A percentile compares a stretch with the other conserved stretches of the same genome.
Evolutionary conservation across 2,888 invertebrate genomes (phyloP).

Genomic region (Tetranychus piercei): DNA sequence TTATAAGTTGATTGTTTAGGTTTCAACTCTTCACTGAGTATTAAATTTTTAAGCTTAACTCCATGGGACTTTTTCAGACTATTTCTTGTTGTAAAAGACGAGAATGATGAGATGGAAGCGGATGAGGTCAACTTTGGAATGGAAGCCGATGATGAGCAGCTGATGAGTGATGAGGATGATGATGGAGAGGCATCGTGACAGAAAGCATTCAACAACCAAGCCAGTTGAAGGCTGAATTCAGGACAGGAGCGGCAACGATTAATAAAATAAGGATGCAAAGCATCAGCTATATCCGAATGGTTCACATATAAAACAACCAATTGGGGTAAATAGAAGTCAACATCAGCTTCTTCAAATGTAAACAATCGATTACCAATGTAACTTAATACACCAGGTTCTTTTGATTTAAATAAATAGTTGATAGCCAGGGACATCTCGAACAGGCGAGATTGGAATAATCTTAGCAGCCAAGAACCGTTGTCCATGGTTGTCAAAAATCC

Average conservation of each 20-base stretch:
- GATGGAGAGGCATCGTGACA: slow-evolving; percentile 43
- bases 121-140: not conserved
- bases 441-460: slow-evolving; percentile 88
- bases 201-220: slow-evolving; percentile 90
- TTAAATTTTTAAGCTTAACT: slow-evolving; percentile 52
- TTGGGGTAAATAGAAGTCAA: slow-evolving; percentile 95
- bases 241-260: slow-evolving; percentile 70
- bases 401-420: slow-evolving; percentile 90
- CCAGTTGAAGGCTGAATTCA: slow-evolving; percentile 84
- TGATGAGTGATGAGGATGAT: not conserved
- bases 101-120: not conserved
- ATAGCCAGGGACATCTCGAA: slow-evolving; percentile 98
- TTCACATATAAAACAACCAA: slow-evolving; percentile 95
- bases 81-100: slow-evolving; percentile 18
- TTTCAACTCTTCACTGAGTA: slow-evolving; percentile 49
- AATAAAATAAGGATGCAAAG: slow-evolving; percentile 60
- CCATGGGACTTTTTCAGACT: slow-evolving; percentile 49
- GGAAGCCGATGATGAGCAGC: not conserved
- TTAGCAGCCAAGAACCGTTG: slow-evolving; percentile 38
- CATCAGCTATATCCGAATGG: slow-evolving; percentile 90
- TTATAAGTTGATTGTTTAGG: not conserved
- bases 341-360: slow-evolving; percentile 70
- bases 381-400: slow-evolving; percentile 90
- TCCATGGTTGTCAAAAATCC: not conserved
- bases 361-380: slow-evolving; percentile 96